Evolutionary conservation across 2,888 invertebrate genomes (phyloP).

Genomic region (Lasioglossum malachurum): DNA sequence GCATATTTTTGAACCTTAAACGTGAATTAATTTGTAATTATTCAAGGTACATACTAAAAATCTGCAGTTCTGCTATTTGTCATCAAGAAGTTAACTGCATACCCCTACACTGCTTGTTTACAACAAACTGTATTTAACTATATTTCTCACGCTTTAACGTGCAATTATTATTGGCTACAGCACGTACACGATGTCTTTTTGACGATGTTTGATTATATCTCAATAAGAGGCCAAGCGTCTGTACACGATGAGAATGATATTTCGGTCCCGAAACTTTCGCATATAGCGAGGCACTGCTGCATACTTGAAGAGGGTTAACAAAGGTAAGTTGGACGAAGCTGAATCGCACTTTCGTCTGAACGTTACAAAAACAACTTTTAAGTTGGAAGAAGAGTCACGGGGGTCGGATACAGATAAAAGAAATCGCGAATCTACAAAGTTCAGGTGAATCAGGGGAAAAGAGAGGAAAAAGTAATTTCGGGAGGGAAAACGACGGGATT

Average conservation of each 20-base stretch:
- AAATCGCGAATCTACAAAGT: not conserved
- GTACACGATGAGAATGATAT: no score
- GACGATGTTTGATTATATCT: no score
- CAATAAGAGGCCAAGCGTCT: not conserved
- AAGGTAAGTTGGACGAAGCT: not conserved
- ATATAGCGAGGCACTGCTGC: not conserved
- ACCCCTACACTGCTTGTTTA: no score
- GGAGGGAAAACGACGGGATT: conserved; percentile 30
- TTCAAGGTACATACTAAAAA: no score
- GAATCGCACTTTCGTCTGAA: not conserved
- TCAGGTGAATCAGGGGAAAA: not conserved
- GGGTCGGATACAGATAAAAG: not conserved
- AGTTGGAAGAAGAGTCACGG: not conserved
- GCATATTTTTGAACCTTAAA: no score
- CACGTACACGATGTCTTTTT: no score
- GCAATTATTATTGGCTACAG: no score
- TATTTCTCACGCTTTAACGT: no score
- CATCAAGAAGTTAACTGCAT: no score
- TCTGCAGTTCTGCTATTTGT: no score
- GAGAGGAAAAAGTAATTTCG: conserved; percentile 32
- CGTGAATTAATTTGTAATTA: no score
- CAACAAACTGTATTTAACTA: no score
- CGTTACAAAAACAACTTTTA: not conserved
- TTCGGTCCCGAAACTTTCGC: not conserved
- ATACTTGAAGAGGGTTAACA: not conserved